Evolutionary conservation across 2,888 invertebrate species (phyloP).

Genomic region (Atrina japonica): DNA sequence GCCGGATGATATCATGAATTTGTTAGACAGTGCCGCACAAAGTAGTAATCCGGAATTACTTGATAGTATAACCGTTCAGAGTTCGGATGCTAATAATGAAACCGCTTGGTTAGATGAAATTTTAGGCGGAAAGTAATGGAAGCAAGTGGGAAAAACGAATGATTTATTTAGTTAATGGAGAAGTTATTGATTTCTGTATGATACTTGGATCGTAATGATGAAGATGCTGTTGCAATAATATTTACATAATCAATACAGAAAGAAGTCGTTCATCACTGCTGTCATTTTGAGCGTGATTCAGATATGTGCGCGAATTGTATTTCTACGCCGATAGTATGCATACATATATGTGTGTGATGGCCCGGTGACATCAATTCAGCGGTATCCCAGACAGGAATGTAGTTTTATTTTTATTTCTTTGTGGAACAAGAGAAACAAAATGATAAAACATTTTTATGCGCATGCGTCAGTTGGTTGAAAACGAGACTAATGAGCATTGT

Average conservation of each 20-base stretch:
- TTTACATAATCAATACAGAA: conserved; percentile 30
- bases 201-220: conserved; percentile 22
- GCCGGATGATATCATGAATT: conserved; percentile 88
- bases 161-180: conserved; percentile 30
- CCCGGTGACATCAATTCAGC: too few relatives aligned
- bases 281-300: too few relatives aligned
- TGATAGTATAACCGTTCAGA: conserved; percentile 85
- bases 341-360: too few relatives aligned
- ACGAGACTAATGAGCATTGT: too few relatives aligned
- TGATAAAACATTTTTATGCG: too few relatives aligned
- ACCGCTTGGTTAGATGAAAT: conserved; percentile 75
- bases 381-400: too few relatives aligned
- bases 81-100: conserved; percentile 58
- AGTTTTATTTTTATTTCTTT: too few relatives aligned
- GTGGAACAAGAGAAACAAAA: too few relatives aligned
- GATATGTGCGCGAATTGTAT: too few relatives aligned
- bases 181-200: conserved; percentile 21
- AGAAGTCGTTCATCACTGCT: too few relatives aligned
- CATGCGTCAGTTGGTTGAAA: too few relatives aligned
- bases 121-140: conserved; percentile 50
- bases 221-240: conserved; percentile 24
- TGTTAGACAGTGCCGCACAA: conserved; percentile 89
- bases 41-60: conserved; percentile 84
- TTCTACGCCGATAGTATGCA: too few relatives aligned
- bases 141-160: conserved; percentile 9